These are phyloP conservation scores for Tapirus terrestris DNA, from an alignment of 2,113 vertebrate genomes.

Conservation along the genomic window DNA sequence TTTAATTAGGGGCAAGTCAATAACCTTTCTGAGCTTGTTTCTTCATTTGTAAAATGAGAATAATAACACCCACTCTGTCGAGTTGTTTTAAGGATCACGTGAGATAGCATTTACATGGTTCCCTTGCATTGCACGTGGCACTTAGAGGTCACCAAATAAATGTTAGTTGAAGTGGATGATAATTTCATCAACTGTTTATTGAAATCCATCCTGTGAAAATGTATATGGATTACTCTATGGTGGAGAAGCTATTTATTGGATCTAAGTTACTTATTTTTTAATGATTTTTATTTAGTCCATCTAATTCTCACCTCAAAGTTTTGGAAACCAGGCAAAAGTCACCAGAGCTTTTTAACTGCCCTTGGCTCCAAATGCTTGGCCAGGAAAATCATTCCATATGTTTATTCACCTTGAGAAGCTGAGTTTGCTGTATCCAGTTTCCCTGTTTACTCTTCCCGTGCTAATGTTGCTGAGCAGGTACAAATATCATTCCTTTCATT, in stretches of 20 bases:
- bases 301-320: slow-evolving; percentile 39
- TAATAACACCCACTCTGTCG: neutral
- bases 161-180: neutral
- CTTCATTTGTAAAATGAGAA: slow-evolving; percentile 40
- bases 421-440: neutral
- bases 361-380: slow-evolving; percentile 12
- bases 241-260: neutral
- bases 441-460: neutral
- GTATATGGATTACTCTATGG: neutral
- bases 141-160: neutral
- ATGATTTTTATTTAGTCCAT: slow-evolving; percentile 42
- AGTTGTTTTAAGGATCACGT: neutral
- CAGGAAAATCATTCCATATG: slow-evolving; percentile 49
- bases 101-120: neutral
- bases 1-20: neutral
- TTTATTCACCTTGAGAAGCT: slow-evolving; percentile 55
- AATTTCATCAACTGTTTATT: neutral
- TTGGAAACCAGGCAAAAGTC: slow-evolving; percentile 40
- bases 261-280: slow-evolving; percentile 18
- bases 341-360: neutral
- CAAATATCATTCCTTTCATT: slow-evolving; percentile 58
- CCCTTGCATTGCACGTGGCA: neutral
- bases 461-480: slow-evolving; percentile 16
- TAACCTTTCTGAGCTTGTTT: neutral
- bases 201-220: neutral